Evolutionary conservation across 2,797 vertebrate genomes (phyloP), one percentile per base, ranked within the genome.

Genomic region (Cossypha caffra): DNA sequence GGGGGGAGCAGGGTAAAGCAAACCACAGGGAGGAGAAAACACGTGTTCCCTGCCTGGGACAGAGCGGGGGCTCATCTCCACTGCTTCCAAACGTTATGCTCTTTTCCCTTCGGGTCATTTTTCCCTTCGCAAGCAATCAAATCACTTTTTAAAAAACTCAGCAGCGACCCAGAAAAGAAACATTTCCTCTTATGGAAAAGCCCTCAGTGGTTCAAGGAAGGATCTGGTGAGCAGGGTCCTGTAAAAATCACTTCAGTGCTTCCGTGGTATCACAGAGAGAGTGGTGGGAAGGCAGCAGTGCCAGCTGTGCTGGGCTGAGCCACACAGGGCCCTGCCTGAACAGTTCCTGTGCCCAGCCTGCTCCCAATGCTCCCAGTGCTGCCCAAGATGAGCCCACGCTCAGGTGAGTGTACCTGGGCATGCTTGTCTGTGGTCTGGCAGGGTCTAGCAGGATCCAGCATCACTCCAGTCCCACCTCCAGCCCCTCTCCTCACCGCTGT

Each of bases 171-270:
- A 96, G 94, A 94, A 95, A 90, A 93, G 93, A 95, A 96, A 96
- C 93, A 90, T 94, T 93, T 92, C 95, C 96, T 94, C 94, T 95
- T 96, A 91, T 93, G 94, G 96, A 94, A 95, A 93, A 93, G 76
- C 85, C 95, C 73, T 92, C 0, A 1, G 69, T 92, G 79, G 54
- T 90, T 90, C 78, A 90, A 91, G 82, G 62, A 96, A 68, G 82
- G 73, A 95, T 87, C 69, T 3, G 13, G 63, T 3, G 2, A 91
- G 63, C 66, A 66, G 79, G 55, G 59, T 81, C 85, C 79, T 90
- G 76, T 90, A 88, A 72, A 88, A 93, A 78, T 72, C 37, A 29
- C 38, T 78, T 37, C 57, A 24, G 40, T 24, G 31, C 37, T 86
- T 90, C 21, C 0, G 11, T 33, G n/a, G 16, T 67, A 23, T 59